A percentile compares a stretch with the other conserved stretches of the same genome.
phyloP scores from a whole-genome alignment of 2,113 vertebrate genomes.

The Isurus oxyrinchus region DNA sequence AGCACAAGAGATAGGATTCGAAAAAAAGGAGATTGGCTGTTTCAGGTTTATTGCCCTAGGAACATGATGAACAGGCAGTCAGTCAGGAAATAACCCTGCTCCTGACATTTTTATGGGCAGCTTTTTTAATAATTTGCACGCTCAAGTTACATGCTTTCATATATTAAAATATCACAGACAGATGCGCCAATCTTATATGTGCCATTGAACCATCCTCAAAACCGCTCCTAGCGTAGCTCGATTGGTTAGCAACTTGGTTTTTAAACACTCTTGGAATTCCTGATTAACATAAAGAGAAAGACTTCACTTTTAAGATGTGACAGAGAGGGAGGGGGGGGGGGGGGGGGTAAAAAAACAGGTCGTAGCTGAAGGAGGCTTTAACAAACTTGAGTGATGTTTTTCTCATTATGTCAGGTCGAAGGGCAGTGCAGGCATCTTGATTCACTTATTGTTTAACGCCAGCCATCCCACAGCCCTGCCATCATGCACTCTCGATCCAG shows the following conservation, averaged over 20 bases:
- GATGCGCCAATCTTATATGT: slow-evolving; percentile 37
- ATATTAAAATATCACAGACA: slow-evolving; percentile 46
- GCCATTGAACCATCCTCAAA: slow-evolving; percentile 44
- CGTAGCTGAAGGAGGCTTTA: slow-evolving; percentile 66
- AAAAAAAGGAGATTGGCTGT: slow-evolving; percentile 47
- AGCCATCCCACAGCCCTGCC: slow-evolving; percentile 60
- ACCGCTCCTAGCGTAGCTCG: slow-evolving; percentile 50
- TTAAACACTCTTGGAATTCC: slow-evolving; percentile 53
- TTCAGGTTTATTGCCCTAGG: slow-evolving; percentile 50
- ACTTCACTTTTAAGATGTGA: slow-evolving; percentile 48
- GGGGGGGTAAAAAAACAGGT: slow-evolving; percentile 14
- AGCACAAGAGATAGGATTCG: slow-evolving; percentile 48
- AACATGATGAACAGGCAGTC: slow-evolving; percentile 46
- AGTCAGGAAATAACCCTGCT: slow-evolving; percentile 51
- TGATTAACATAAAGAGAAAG: slow-evolving; percentile 63
- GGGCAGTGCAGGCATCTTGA: slow-evolving; percentile 64
- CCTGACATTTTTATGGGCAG: slow-evolving; percentile 52
- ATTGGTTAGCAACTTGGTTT: slow-evolving; percentile 55
- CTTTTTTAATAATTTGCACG: slow-evolving; percentile 56
- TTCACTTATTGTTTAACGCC: slow-evolving; percentile 66
- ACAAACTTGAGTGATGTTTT: slow-evolving; percentile 67
- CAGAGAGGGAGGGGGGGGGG: no score
- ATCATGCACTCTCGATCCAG: slow-evolving; percentile 58
- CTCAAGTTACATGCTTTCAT: slow-evolving; percentile 50
- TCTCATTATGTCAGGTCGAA: slow-evolving; percentile 64